Conservation (phyloP, 37 sponge, comb jelly and placozoan species). For the Aphrocallistes beatrix region DNA sequence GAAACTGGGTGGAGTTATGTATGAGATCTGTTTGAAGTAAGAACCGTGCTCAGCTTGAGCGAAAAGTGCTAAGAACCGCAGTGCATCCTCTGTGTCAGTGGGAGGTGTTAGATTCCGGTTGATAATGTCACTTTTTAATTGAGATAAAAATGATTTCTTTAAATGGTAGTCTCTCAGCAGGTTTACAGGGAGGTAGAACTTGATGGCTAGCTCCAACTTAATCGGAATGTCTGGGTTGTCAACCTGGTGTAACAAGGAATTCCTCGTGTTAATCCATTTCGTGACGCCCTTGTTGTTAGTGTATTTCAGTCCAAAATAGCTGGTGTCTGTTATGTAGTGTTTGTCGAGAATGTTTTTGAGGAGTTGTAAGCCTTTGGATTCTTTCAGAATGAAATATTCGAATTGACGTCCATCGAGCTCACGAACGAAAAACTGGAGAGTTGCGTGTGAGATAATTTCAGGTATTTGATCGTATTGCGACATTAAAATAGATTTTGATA, state of each 20-base stretch:
- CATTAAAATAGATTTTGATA: not conserved
- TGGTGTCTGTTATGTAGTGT: not conserved
- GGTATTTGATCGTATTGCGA: not conserved
- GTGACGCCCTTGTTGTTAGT: not conserved
- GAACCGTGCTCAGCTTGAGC: not conserved
- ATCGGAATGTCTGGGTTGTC: not conserved
- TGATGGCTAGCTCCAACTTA: not conserved
- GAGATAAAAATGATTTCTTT: not conserved
- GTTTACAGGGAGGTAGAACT: not conserved
- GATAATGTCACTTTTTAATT: not conserved
- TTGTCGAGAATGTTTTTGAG: not conserved
- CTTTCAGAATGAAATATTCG: not conserved
- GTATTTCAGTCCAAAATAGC: not conserved
- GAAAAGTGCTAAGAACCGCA: constrained; percentile 3
- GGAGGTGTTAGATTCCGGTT: not conserved
- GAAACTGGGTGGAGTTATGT: constrained; percentile 12
- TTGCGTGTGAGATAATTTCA: not conserved
- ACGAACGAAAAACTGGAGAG: not conserved
- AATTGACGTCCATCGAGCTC: constrained; percentile 4
- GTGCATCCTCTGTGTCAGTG: not conserved
- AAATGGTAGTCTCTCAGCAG: not conserved
- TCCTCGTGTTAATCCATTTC: not conserved
- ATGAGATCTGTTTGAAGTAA: not conserved
- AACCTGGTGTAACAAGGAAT: not conserved
- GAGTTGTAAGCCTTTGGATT: not conserved